Evolutionary conservation across 23 tunicate genomes (phyloP).

Genomic region (Diplosoma virens): DNA sequence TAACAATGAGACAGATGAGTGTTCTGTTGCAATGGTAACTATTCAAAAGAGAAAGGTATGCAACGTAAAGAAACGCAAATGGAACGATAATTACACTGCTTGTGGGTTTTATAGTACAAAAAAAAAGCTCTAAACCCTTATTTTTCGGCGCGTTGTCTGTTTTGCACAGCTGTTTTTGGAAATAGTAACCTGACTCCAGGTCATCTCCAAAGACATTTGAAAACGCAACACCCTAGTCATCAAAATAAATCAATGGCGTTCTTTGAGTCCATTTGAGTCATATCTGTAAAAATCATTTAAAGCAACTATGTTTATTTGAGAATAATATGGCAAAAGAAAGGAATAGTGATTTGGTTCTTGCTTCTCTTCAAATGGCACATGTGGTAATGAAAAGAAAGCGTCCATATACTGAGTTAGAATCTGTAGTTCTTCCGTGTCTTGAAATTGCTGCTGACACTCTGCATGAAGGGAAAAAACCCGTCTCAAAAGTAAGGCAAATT

Average conservation of each 20-base stretch:
- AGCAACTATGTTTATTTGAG: background rate
- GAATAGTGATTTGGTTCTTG: conserved; percentile 3
- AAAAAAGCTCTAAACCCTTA: background rate
- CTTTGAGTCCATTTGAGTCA: background rate
- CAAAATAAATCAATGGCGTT: conserved; percentile 2
- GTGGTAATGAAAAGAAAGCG: conserved; percentile 20
- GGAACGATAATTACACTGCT: conserved; percentile 8
- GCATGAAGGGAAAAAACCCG: conserved; percentile 36
- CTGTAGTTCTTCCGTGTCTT: conserved; percentile 28
- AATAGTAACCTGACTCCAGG: background rate
- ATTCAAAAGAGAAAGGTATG: background rate
- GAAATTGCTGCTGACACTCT: conserved; percentile 17
- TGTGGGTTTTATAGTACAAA: background rate
- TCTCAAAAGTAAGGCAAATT: no score
- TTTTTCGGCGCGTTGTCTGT: background rate
- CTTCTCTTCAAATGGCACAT: conserved; percentile 1
- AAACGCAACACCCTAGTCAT: conserved; percentile 7
- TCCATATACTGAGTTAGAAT: conserved; percentile 33
- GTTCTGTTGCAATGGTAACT: no score
- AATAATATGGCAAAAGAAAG: conserved; percentile 5
- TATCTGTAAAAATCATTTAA: conserved; percentile 5
- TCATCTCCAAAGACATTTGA: conserved; percentile 10
- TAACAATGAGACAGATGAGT: no score
- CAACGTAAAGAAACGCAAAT: background rate
- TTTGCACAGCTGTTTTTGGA: conserved; percentile 12